Evolutionary conservation across 1,140 invertebrate species (phyloP).

Genomic region (Atopsyche davidsoni): DNA sequence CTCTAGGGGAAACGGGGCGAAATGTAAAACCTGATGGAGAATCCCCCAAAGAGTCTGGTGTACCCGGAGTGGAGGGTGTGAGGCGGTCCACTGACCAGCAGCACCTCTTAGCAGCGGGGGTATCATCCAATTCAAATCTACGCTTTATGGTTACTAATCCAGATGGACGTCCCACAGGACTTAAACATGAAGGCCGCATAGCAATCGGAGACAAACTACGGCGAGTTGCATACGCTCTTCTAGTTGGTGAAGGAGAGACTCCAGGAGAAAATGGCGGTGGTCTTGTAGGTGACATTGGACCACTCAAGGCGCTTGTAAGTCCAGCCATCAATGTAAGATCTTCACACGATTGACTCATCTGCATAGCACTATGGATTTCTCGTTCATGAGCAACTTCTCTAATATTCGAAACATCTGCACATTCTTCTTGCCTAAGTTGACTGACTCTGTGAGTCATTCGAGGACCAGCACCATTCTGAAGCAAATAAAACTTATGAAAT

Average conservation of each 20-base stretch:
- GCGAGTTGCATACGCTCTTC: conserved; percentile 70
- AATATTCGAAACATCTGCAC: conserved; percentile 69
- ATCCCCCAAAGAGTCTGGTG: conserved; percentile 18
- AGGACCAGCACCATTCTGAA: conserved; percentile 48
- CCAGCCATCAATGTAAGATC: conserved; percentile 72
- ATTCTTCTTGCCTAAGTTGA: conserved; percentile 82
- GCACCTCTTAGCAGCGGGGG: conserved; percentile 37
- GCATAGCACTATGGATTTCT: conserved; percentile 79
- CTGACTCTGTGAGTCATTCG: conserved; percentile 75
- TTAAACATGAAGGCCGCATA: conserved; percentile 66
- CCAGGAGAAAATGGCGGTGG: conserved; percentile 45
- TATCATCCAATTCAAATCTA: conserved; percentile 70
- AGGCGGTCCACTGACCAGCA: conserved; percentile 36
- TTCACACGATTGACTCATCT: conserved; percentile 87
- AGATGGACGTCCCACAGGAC: conserved; percentile 69
- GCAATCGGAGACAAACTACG: conserved; percentile 79
- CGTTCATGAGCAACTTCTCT: conserved; percentile 85
- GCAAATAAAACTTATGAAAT: conserved; percentile 28
- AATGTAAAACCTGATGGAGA: conserved; percentile 29
- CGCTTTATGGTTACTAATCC: conserved; percentile 65
- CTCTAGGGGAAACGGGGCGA: conserved; percentile 27
- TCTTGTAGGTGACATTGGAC: conserved; percentile 46
- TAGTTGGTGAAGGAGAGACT: conserved; percentile 74
- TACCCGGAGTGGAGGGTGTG: conserved; percentile 33
- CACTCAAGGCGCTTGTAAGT: conserved; percentile 32